phyloP scores from a whole-genome alignment of 2,113 vertebrate species.

The Gasterosteus nipponicus region DNA sequence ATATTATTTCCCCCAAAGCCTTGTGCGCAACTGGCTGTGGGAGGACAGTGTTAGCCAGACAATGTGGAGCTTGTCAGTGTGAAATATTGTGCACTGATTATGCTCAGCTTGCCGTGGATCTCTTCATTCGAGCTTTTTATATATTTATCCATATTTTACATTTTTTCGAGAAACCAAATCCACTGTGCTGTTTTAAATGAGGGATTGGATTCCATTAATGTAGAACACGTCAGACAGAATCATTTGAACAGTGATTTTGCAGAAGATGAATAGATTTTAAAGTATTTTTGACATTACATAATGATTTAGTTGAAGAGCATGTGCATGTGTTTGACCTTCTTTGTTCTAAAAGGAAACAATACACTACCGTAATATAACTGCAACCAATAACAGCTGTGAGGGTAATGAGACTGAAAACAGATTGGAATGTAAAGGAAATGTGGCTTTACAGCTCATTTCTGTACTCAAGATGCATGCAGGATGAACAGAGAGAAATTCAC shows the following conservation, averaged over 20 bases:
- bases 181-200: not conserved
- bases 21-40: conserved; percentile 12
- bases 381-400: not conserved
- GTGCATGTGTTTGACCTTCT: not conserved
- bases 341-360: not conserved
- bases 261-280: not conserved
- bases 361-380: not conserved
- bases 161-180: not conserved
- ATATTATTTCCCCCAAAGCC: not conserved
- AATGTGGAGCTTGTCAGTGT: conserved; percentile 17
- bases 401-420: conserved; percentile 9
- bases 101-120: not conserved
- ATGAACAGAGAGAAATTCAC: conserved; percentile 6
- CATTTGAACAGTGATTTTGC: not conserved
- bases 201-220: not conserved
- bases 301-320: not conserved
- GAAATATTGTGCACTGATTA: conserved; percentile 3
- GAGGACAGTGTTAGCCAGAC: conserved; percentile 16
- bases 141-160: not conserved
- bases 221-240: not conserved
- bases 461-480: not conserved
- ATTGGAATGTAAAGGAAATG: conserved; percentile 13
- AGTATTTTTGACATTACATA: not conserved
- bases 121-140: not conserved
- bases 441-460: conserved; percentile 15